These are phyloP conservation scores for Entomyzon cyanotis DNA, from an alignment of 2,113 vertebrate genomes.

Conservation along the genomic window DNA sequence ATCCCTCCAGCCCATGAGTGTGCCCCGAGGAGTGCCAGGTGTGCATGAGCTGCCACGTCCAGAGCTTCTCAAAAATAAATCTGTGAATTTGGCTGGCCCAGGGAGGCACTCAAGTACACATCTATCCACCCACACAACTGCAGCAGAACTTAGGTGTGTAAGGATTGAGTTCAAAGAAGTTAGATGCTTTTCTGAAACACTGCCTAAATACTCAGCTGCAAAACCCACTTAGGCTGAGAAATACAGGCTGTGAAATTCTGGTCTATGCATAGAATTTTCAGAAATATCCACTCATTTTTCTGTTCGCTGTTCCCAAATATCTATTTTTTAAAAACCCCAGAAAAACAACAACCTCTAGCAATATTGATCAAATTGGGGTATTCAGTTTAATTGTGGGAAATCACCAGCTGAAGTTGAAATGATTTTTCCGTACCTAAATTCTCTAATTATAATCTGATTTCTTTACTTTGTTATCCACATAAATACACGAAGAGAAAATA, in stretches of 20 bases:
- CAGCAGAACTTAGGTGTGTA: background rate
- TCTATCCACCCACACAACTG: background rate
- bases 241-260: background rate
- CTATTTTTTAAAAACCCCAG: background rate
- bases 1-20: rapidly evolving
- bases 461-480: background rate
- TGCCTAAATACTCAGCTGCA: background rate
- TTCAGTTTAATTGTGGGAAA: background rate
- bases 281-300: background rate
- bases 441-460: background rate
- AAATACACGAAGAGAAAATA: background rate
- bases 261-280: background rate
- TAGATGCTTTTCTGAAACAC: background rate
- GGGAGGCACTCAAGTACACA: background rate
- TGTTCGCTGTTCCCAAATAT: background rate
- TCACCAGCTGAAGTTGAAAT: background rate
- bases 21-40: background rate
- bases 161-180: background rate
- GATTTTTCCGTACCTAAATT: background rate
- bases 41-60: rapidly evolving
- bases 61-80: background rate
- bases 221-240: background rate
- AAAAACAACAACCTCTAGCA: background rate
- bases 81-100: background rate
- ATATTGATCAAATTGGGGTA: background rate